Conservation (phyloP, 2,888 invertebrate species). For the Drosophila infuscata region DNA sequence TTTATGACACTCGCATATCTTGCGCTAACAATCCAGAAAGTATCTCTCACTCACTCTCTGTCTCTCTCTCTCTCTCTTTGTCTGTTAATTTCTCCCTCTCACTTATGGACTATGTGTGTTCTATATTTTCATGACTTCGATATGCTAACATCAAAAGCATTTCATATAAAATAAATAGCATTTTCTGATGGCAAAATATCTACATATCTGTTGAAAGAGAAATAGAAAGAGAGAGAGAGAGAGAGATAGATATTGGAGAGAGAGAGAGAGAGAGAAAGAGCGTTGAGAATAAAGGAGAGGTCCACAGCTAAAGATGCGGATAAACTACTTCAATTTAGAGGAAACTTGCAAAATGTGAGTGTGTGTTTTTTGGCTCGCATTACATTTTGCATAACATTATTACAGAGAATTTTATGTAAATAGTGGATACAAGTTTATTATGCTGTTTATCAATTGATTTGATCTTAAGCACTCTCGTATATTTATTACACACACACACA, state of each 20-base stretch:
- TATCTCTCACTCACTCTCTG: conserved; percentile 1
- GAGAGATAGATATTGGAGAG: not conserved
- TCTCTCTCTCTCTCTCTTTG: not conserved
- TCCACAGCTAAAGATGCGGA: conserved; percentile 39
- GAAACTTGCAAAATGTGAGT: conserved; percentile 42
- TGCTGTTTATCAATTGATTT: conserved; percentile 79
- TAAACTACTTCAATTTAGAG: conserved; percentile 60
- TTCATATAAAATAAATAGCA: conserved; percentile 61
- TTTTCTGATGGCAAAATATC: conserved; percentile 59
- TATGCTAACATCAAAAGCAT: conserved; percentile 65
- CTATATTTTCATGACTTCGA: conserved; percentile 42
- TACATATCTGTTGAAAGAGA: conserved; percentile 26
- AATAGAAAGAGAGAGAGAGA: not conserved
- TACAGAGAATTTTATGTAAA: conserved; percentile 73
- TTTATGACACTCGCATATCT: conserved; percentile 60
- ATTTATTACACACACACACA: conserved; percentile 66
- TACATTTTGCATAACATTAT: conserved; percentile 71
- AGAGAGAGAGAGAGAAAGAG: not conserved
- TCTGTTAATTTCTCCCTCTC: not conserved
- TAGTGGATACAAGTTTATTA: conserved; percentile 78
- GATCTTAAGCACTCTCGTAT: conserved; percentile 78
- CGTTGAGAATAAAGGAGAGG: not conserved
- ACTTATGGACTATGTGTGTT: conserved; percentile 5
- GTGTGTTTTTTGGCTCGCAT: conserved; percentile 42
- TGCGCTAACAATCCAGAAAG: conserved; percentile 37